Base-by-base conservation (phyloP, 64 coral and sea anemone species). In the Montipora foliosa region DNA sequence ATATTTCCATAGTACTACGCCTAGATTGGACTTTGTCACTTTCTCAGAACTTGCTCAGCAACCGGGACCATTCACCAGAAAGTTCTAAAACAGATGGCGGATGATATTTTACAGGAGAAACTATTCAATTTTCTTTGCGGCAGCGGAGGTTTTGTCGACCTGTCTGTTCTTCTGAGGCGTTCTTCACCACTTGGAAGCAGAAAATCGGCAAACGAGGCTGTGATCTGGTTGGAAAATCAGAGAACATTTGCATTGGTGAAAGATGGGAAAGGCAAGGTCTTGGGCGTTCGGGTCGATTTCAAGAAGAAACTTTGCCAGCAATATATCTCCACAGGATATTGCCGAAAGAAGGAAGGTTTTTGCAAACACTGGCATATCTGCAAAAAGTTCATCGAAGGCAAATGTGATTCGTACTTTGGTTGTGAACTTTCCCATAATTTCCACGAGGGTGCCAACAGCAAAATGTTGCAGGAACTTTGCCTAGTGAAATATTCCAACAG, bases 291-390 rank as follows among this genome's bases (percentile, higher is more conserved):
- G 79, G 60, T 64, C 37, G 22, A 64, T 80, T n/a, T 93, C 44
- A 79, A 44, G 77, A 82, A 76, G 59, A 87, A 86, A 25, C 21
- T 93, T 15, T 93, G 91, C 45, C 15, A 16, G 8, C 62, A 79
- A 20, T 93, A 93, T 73, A 83, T 66, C 0, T 29, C n/a, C 5
- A 84, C 87, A 87, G 91, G 91, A 14, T 17, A 49, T 2, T 93
- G 91, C 87, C 46, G 24, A 69, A 57, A 73, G 5, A 60, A 21
- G 8, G 1, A 21, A 2, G 66, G 75, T 12, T 68, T 68, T 6
- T 93, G 91, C 44, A 29, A 79, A 29, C 55, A 88, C 75, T 93
- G 83, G 44, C 91, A 93, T 77, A 62, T 93, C 24, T 93, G 91
- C 60, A 87, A 80, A 71, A 85, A 61, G 13, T 88, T 79, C 66